Conservation (phyloP, 1,140 invertebrate genomes). For the Riptortus pedestris region DNA sequence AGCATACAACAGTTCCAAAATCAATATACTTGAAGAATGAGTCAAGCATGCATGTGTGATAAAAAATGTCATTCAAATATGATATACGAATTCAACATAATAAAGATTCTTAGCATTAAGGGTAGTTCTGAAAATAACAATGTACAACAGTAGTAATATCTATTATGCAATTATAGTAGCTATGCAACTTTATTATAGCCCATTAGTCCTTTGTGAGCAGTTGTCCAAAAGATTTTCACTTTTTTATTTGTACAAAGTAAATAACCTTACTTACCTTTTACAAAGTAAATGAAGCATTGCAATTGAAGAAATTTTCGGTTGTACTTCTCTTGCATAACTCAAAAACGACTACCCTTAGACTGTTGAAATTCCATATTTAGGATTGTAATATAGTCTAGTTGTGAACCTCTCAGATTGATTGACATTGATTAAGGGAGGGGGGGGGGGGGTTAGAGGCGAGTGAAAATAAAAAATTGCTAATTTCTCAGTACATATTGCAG, state of each 20-base stretch:
- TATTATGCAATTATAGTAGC: conserved; percentile 1
- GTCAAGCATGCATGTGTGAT: neutral
- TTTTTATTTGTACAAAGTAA: neutral
- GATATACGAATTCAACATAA: neutral
- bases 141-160: conserved; percentile 15
- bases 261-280: neutral
- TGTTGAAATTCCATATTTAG: neutral
- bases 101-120: neutral
- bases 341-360: neutral
- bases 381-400: neutral
- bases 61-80: neutral
- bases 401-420: too few relatives aligned
- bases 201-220: neutral
- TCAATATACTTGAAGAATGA: too few relatives aligned
- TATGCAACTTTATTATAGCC: neutral
- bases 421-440: too few relatives aligned
- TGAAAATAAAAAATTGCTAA: too few relatives aligned
- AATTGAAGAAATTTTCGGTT: neutral
- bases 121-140: conserved; percentile 13
- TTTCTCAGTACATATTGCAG: too few relatives aligned
- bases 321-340: neutral
- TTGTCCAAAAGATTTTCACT: neutral
- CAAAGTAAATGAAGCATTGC: too few relatives aligned
- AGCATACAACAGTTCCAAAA: too few relatives aligned
- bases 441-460: too few relatives aligned